These are phyloP conservation scores for Coturnix japonica DNA, from an alignment of 2,113 vertebrate species.

Conservation along the genomic window DNA sequence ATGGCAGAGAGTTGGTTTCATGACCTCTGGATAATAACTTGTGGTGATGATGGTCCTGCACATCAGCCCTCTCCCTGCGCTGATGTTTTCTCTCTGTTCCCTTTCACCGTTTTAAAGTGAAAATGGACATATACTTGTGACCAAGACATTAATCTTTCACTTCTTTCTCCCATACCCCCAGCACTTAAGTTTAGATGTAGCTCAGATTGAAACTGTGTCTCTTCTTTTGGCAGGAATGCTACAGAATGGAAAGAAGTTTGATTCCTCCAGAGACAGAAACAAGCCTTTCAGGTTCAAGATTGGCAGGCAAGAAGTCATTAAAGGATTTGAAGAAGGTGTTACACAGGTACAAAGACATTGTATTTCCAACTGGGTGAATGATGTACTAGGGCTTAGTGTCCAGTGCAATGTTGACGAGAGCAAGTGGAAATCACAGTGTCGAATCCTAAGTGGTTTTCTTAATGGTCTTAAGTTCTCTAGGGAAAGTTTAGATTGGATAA, in stretches of 20 bases:
- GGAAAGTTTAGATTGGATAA: neutral
- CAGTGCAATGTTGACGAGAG: neutral
- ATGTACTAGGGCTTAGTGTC: neutral
- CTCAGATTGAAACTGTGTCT: conserved; percentile 5
- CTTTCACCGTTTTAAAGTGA: neutral
- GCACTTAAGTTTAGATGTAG: neutral
- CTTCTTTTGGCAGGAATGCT: conserved; percentile 88
- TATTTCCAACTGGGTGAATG: neutral
- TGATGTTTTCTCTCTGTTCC: neutral
- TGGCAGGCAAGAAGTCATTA: conserved; percentile 95
- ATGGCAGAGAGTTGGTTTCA: neutral
- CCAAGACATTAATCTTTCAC: neutral
- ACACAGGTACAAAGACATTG: conserved; percentile 84
- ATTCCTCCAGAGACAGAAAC: conserved; percentile 99
- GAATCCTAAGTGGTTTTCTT: neutral
- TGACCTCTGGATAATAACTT: neutral
- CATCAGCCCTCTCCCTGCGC: neutral
- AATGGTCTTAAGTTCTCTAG: neutral
- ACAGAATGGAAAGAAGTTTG: conserved; percentile 98
- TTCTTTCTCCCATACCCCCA: neutral
- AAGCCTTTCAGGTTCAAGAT: conserved; percentile 98
- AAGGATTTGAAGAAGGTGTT: conserved; percentile 97
- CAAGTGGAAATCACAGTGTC: neutral
- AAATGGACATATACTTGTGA: neutral
- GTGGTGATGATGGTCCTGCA: neutral